These are phyloP conservation scores for Melolontha melolontha DNA, from an alignment of 2,888 invertebrate genomes.

Conservation along the genomic window DNA sequence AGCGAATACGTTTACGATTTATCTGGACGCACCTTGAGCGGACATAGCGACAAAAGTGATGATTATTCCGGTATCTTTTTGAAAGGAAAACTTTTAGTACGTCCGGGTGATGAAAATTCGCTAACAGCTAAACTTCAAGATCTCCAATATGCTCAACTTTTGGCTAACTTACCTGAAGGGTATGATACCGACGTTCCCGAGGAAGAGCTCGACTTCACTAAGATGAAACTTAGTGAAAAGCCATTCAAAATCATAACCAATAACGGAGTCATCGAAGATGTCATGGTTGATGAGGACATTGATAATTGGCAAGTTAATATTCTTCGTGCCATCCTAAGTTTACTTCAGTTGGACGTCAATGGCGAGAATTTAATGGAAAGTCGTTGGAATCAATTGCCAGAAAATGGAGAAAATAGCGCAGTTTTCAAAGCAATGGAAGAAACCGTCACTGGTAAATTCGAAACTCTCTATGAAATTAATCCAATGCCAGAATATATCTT, in stretches of 20 bases:
- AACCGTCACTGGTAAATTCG: slow-evolving; percentile 77
- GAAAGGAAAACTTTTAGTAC: slow-evolving; percentile 70
- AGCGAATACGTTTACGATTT: slow-evolving; percentile 72
- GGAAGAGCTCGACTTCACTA: slow-evolving; percentile 68
- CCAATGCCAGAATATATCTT: slow-evolving; percentile 71
- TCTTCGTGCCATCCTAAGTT: slow-evolving; percentile 76
- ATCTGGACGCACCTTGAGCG: slow-evolving; percentile 69
- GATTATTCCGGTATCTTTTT: slow-evolving; percentile 69
- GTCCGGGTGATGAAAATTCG: slow-evolving; percentile 66
- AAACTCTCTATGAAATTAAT: slow-evolving; percentile 77
- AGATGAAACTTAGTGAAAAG: slow-evolving; percentile 69
- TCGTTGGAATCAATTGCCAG: slow-evolving; percentile 63
- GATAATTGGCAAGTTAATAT: slow-evolving; percentile 76
- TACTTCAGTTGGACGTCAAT: slow-evolving; percentile 76
- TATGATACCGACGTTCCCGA: slow-evolving; percentile 67
- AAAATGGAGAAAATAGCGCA: slow-evolving; percentile 67
- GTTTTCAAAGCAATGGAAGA: slow-evolving; percentile 78
- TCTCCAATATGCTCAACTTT: slow-evolving; percentile 67
- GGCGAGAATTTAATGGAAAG: slow-evolving; percentile 69
- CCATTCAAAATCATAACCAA: slow-evolving; percentile 73
- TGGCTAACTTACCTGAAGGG: slow-evolving; percentile 66
- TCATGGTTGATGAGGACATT: slow-evolving; percentile 69
- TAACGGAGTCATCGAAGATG: slow-evolving; percentile 72
- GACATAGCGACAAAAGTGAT: slow-evolving; percentile 69
- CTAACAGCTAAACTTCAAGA: slow-evolving; percentile 66